phyloP scores from a whole-genome alignment of 2,113 vertebrate species.

The Zootoca vivipara region DNA sequence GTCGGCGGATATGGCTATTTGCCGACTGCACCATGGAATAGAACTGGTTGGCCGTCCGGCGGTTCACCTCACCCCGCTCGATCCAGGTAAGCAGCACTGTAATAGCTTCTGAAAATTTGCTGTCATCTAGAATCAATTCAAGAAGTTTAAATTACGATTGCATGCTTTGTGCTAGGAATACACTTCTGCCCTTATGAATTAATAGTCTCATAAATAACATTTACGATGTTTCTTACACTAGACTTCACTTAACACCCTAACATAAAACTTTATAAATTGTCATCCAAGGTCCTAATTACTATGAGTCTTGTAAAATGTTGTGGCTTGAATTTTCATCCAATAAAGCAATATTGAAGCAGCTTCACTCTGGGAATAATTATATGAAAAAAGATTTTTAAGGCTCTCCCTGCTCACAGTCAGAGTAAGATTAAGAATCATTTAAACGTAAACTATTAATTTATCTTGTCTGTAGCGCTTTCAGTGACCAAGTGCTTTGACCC shows the following conservation, averaged over 20 bases:
- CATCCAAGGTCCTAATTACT: slow-evolving; percentile 32
- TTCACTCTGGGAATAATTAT: not conserved
- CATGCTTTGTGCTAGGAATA: slow-evolving; percentile 13
- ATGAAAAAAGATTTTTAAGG: not conserved
- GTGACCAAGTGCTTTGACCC: not conserved
- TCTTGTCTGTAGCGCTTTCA: not conserved
- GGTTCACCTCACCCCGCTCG: slow-evolving; percentile 88
- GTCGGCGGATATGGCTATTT: slow-evolving; percentile 87
- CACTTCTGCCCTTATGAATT: slow-evolving; percentile 30
- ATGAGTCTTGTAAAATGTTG: slow-evolving; percentile 27
- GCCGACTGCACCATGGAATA: slow-evolving; percentile 92
- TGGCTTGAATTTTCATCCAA: slow-evolving; percentile 7
- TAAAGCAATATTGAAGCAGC: slow-evolving; percentile 33
- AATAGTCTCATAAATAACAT: slow-evolving; percentile 55
- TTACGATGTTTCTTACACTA: slow-evolving; percentile 28
- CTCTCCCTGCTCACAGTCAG: not conserved
- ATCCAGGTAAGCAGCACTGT: slow-evolving; percentile 87
- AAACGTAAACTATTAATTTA: not conserved
- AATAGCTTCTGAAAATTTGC: slow-evolving; percentile 89
- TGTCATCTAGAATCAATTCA: slow-evolving; percentile 82
- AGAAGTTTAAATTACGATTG: slow-evolving; percentile 51
- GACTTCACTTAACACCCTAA: slow-evolving; percentile 18
- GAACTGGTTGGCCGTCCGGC: slow-evolving; percentile 87
- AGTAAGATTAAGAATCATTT: slow-evolving; percentile 34
- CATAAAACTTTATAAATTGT: slow-evolving; percentile 42